Evolutionary conservation across 2,888 invertebrate species (phyloP), one percentile per base, ranked within the genome.

Genomic region (Metalampra italica): DNA sequence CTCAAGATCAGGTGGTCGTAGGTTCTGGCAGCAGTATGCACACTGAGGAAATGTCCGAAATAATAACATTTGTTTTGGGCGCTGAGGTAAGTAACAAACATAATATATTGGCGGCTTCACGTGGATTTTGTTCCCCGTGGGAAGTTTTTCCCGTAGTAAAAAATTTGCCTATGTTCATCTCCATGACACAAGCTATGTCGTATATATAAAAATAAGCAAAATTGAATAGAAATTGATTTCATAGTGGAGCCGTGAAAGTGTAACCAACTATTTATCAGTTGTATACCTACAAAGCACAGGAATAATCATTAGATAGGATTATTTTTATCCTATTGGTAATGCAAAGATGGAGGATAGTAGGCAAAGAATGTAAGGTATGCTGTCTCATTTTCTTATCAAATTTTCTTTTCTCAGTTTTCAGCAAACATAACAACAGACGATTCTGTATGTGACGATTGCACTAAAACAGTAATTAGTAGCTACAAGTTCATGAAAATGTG

Each of bases 401-500:
- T 12, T 4, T 9, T 39, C 13, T 14, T 39, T 9, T 39, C 13
- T 14, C 39, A 39, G 39, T 39, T n/a, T 39, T 13, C 39, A 39
- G 39, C 13, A 9, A 39, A 39, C 15, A 14, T 39, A 14, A 14
- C 39, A 9, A 9, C 13, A 14, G 7, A n/a, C 7, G n/a, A 14
- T 11, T 36, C 36, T 13, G 4, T 34, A 1, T 43, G 38, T 22
- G 34, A 15, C 29, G 13, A 7, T n/a, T 51, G 50, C 34, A 11
- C 46, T 3, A 37, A 45, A 38, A 40, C 44, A 29, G 38, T 29
- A 9, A 40, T 41, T 13, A 14, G 12, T 7, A 37, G 47, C 11
- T 51, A 51, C 32, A 34, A n/a, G 3, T 51, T 51, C 41, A 39
- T 47, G 0, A 38, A 41, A 34, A 51, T 30, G 29, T 47, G 47